Base-by-base conservation (phyloP, 2,797 vertebrate genomes). In the Muraenolepis orangiensis region DNA sequence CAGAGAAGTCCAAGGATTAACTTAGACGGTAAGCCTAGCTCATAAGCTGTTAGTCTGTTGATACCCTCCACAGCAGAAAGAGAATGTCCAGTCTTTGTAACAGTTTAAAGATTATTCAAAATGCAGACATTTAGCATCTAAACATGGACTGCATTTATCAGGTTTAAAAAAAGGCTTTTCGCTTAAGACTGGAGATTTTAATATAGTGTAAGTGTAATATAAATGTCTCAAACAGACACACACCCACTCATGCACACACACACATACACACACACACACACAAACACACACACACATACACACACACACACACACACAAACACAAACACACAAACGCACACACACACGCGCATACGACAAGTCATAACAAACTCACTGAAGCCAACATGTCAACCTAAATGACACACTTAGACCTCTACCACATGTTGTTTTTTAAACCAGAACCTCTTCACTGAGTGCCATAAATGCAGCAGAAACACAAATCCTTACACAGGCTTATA, bases 101-200 rank as follows among this genome's bases (percentile, higher is more conserved):
- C 13, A 18, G 32, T 68, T 26, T 36, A n/a, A n/a, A 29, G 74
- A 73, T 71, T 76, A 57, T 75, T 23, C n/a, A 28, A 11, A 64
- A 3, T 3, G 23, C 1, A 26, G 23, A 1, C 57, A 64, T n/a
- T n/a, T n/a, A n/a, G n/a, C n/a, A n/a, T 26, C n/a, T 61, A 23
- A 8, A 64, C 26, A 64, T 26, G 51, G n/a, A n/a, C n/a, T n/a
- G n/a, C n/a, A 20, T 7, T 20, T 7, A n/a, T 51, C 20, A 26
- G 7, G 20, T 61, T 23, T 57, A 11, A 64, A 64, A 38, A 64
- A 26, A n/a, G n/a, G 14, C 31, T 67, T 74, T 32, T 79, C 40
- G 20, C 72, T 76, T 61, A 76, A 89, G 91, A 91, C 92, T 93
- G 91, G 90, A 92, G 83, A 91, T 91, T 93, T 89, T 91, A 84